Evolutionary conservation across 2,113 vertebrate species (phyloP).

Genomic region (Candoia aspera): DNA sequence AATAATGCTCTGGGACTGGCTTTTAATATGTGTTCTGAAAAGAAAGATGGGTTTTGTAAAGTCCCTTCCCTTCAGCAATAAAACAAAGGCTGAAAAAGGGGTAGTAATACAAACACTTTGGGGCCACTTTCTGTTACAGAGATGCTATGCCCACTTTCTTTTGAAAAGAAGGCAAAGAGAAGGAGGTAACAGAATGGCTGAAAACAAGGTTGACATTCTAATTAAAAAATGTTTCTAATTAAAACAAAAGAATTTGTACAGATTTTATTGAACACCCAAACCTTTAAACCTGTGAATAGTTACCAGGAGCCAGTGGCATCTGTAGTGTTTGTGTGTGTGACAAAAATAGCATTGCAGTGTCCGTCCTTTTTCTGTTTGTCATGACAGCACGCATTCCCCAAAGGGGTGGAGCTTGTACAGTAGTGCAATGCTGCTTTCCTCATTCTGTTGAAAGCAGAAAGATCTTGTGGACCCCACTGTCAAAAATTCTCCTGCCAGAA

Average conservation of each 20-base stretch:
- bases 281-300: conserved; percentile 55
- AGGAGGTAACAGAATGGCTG: conserved; percentile 16
- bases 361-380: neutral
- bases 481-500: conserved; percentile 52
- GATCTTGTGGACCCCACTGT: neutral
- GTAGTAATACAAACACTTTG: conserved; percentile 28
- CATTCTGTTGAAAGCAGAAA: neutral
- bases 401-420: neutral
- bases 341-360: neutral
- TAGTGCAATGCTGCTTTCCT: neutral
- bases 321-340: neutral
- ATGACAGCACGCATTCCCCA: neutral
- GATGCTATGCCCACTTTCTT: conserved; percentile 39
- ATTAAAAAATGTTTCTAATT: conserved; percentile 56
- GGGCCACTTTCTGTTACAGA: conserved; percentile 36
- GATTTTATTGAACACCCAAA: conserved; percentile 49
- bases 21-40: conserved; percentile 8
- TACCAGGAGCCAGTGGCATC: neutral
- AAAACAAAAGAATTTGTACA: conserved; percentile 49
- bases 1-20: neutral
- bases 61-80: neutral
- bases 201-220: conserved; percentile 56
- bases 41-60: neutral
- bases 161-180: neutral
- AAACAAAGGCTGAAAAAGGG: conserved; percentile 38